Percentiles rank a stretch among this genome's conserved stretches.
phyloP scores from a whole-genome alignment of 2,113 vertebrate species.

The Potamarius usumacintae region DNA sequence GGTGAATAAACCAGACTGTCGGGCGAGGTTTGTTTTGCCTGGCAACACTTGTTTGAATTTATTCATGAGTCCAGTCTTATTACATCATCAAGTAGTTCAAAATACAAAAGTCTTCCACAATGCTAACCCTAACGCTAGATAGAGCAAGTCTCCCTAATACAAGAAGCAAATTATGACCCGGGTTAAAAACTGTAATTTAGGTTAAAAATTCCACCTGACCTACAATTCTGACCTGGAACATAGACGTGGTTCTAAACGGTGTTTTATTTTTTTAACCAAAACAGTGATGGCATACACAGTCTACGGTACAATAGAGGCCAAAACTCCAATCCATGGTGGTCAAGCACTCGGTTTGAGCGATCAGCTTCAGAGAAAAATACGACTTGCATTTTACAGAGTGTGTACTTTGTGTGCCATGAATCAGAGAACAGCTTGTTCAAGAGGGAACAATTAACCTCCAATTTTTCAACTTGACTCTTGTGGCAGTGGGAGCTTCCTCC shows the following conservation, averaged over 20 bases:
- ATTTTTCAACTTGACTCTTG: slow-evolving; percentile 24
- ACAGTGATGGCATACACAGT: not conserved
- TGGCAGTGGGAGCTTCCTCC: slow-evolving; percentile 14
- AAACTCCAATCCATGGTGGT: slow-evolving; percentile 31
- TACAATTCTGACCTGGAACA: too few relatives aligned
- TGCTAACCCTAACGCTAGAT: too few relatives aligned
- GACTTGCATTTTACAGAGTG: slow-evolving; percentile 39
- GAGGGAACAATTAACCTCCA: slow-evolving; percentile 63
- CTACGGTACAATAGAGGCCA: not conserved
- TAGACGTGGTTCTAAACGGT: not conserved
- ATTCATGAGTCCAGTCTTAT: too few relatives aligned
- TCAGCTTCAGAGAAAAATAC: slow-evolving; percentile 53
- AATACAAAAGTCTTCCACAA: too few relatives aligned
- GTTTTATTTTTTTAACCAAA: not conserved
- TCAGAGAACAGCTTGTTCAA: slow-evolving; percentile 56
- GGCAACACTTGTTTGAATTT: too few relatives aligned
- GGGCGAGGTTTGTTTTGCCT: too few relatives aligned
- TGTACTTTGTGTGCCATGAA: slow-evolving; percentile 61
- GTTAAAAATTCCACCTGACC: too few relatives aligned
- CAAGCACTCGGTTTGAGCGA: slow-evolving; percentile 54
- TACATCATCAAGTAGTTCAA: too few relatives aligned
- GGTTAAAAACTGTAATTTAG: too few relatives aligned
- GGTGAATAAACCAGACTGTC: too few relatives aligned
- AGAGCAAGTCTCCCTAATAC: too few relatives aligned
- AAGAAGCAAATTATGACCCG: too few relatives aligned